phyloP scores from a whole-genome alignment of 2,113 vertebrate species.

The Leptodactylus fuscus region DNA sequence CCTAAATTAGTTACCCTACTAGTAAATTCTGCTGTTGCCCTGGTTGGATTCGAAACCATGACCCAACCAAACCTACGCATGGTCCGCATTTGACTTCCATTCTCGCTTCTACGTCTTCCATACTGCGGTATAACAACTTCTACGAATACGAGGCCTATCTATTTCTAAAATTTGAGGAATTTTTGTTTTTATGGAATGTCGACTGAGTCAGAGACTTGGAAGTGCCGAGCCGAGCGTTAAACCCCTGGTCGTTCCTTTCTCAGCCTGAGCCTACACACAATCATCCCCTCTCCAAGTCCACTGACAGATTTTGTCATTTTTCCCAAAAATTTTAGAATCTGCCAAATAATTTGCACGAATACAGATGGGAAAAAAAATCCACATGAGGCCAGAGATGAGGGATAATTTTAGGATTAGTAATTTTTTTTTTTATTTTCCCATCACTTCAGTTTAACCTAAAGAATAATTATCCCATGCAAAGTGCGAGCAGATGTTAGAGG shows the following conservation, averaged over 20 bases:
- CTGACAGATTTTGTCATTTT: constrained; percentile 48
- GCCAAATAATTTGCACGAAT: constrained; percentile 36
- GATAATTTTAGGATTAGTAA: constrained; percentile 45
- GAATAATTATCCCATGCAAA: constrained; percentile 37
- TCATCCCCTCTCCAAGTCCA: constrained; percentile 31
- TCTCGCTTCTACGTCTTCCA: background rate
- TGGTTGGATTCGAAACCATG: background rate
- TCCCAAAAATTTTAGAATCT: constrained; percentile 30
- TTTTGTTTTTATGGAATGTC: constrained; percentile 26
- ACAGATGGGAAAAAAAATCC: constrained; percentile 18
- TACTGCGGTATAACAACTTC: too few species aligned
- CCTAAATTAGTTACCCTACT: too few species aligned
- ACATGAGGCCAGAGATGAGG: constrained; percentile 6
- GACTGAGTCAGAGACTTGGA: constrained; percentile 36
- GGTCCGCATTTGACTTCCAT: background rate
- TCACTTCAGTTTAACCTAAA: constrained; percentile 32
- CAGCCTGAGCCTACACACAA: constrained; percentile 14
- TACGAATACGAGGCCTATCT: too few species aligned
- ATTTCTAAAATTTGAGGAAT: constrained; percentile 36
- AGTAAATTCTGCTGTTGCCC: background rate
- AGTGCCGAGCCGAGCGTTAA: background rate
- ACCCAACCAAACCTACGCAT: background rate
- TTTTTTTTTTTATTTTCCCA: constrained; percentile 34
- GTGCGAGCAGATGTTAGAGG: constrained; percentile 39
- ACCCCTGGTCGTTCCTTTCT: constrained; percentile 26